phyloP scores from a whole-genome alignment of 1,140 invertebrate species.

The Eurosta solidaginis region DNA sequence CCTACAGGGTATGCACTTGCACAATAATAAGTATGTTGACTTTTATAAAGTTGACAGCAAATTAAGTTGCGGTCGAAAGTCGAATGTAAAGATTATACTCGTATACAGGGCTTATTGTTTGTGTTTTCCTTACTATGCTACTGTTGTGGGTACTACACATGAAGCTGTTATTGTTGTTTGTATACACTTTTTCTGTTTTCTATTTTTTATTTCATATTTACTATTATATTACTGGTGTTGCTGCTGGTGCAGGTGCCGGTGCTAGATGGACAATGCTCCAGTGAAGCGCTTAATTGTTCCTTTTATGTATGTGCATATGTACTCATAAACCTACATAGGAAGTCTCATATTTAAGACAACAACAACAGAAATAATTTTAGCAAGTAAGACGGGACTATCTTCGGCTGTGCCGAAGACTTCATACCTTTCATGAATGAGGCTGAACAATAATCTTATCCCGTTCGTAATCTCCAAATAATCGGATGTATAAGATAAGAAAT shows the following conservation, averaged over 20 bases:
- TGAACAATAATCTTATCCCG: too few species aligned
- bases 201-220: not conserved
- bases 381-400: too few species aligned
- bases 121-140: not conserved
- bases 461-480: too few species aligned
- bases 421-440: too few species aligned
- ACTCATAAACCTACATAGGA: not conserved
- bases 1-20: too few species aligned
- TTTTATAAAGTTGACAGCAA: not conserved
- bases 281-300: slow-evolving; percentile 8
- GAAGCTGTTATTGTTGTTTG: not conserved
- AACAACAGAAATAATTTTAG: not conserved
- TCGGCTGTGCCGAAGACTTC: too few species aligned
- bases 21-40: too few species aligned
- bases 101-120: not conserved
- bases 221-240: not conserved
- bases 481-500: too few species aligned
- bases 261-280: not conserved
- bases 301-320: not conserved
- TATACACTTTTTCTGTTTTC: not conserved
- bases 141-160: not conserved
- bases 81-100: not conserved
- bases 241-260: not conserved
- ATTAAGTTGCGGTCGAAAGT: slow-evolving; percentile 27
- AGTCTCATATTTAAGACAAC: not conserved